Base-by-base conservation (phyloP, 30 jellyfish, hydroid and myxozoan species). In the Chrysaora quinquecirrha region DNA sequence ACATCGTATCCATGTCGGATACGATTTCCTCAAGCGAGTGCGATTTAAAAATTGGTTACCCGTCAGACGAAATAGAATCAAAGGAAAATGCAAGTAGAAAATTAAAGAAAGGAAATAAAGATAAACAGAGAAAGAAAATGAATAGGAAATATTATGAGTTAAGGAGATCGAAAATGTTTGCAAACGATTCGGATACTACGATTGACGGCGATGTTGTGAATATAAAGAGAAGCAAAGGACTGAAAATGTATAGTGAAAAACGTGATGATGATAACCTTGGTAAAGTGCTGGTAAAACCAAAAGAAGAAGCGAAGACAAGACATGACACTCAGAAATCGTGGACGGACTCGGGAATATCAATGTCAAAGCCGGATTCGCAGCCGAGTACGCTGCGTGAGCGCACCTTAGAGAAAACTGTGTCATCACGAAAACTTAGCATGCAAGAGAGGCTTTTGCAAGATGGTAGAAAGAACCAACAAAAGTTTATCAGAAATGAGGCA, bases 281-380 rank as follows among this genome's bases (percentile, higher is more conserved):
- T 3, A 38, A 38, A 14, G 14, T 38, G 14, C n/a, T n/a, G n/a
- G 14, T 38, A 38, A 28, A 56, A 21, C 81, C 35, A 64, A 61
- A 43, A 31, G 71, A 78, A 25, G 20, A 27, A 28, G 64, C 73
- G 30, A 78, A 78, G 64, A 11, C 71, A 3, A 38, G 90, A 25
- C 65, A 67, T 80, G 77, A 73, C n/a, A 80, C 77, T 69, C 65
- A 74, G 25, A 75, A 58, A 0, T 72, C 88, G 71, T 84, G 95
- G 95, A 84, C 95, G 22, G 95, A 84, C 54, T 84, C 95, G 0
- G 95, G 95, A 24, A 85, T 84, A 10, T 84, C 95, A 18, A 69
- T 74, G 86, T 69, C 95, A 32, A 73, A 73, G 27, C 73, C 95
- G 3, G 95, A 84, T 75, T 84, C 95, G 11, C 95, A 84, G 61